These are phyloP conservation scores for Gulo gulo DNA, from an alignment of 2,113 vertebrate species.

Conservation along the genomic window DNA sequence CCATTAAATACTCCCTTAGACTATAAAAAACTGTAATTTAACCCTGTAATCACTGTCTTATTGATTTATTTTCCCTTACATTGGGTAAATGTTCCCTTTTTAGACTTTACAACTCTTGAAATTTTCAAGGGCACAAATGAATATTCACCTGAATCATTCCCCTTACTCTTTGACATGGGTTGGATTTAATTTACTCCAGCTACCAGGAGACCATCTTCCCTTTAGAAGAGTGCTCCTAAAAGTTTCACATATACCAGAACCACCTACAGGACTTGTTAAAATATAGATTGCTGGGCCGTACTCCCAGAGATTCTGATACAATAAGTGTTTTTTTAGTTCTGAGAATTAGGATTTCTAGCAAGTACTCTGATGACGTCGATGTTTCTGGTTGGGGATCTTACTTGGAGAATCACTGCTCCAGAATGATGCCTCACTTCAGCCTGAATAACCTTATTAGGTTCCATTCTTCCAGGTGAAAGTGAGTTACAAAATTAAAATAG, in stretches of 20 bases:
- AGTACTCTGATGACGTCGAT: background rate
- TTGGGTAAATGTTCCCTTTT: background rate
- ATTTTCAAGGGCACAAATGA: background rate
- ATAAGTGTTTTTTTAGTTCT: background rate
- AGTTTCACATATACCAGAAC: background rate
- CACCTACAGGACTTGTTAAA: background rate
- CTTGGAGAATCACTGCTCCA: background rate
- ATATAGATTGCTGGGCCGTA: background rate
- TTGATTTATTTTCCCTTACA: background rate
- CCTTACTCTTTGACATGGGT: background rate
- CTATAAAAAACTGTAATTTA: background rate
- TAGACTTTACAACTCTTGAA: background rate
- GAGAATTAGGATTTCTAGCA: background rate
- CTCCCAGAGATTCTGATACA: background rate
- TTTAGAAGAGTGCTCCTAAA: background rate
- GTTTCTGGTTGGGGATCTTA: background rate
- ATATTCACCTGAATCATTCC: background rate
- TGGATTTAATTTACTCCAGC: background rate
- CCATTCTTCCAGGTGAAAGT: background rate
- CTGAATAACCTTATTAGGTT: background rate
- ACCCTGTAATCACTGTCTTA: background rate
- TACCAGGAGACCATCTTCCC: background rate
- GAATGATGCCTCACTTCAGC: background rate
- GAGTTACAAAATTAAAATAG: slow-evolving; percentile 7
- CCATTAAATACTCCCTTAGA: background rate